Evolutionary conservation across 2,888 invertebrate genomes (phyloP), one percentile per base, ranked within the genome.

Genomic region (Drosophila lacicola): DNA sequence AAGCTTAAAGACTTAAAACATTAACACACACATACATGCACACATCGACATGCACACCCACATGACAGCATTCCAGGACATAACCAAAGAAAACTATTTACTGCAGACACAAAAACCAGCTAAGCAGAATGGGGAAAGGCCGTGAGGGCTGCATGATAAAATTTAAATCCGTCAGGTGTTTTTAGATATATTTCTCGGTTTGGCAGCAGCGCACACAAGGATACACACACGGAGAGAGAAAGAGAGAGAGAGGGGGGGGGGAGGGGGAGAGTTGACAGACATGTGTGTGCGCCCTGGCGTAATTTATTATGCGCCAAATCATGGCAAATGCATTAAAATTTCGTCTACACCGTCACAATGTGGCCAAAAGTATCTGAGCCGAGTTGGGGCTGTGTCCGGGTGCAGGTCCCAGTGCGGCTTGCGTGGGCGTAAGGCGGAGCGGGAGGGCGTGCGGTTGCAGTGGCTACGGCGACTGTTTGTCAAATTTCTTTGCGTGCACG

Each of bases 281-380:
- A 39, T 50, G 25, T 45, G 50, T 37, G 33, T 57, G 58, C 45
- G 25, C 64, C 58, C 53, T 57, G 61, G 34, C 53, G 72, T 83
- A 80, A 83, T 81, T 83, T 81, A 81, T 81, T 81, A 81, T 81
- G 80, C 80, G 80, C 84, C 80, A 81, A 81, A 81, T 81, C 80
- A 81, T 83, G 80, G 80, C 74, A 78, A 81, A 81, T 81, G 80
- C 80, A 81, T 81, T 81, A 83, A 72, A 81, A 81, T 83, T 82
- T 76, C 83, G 81, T 81, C 80, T 81, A 71, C 82, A 70, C 58
- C 70, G 63, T 68, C 66, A 61, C 51, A 70, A 69, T 78, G 80
- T 83, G 83, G 81, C 83, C 80, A 77, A 80, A 82, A 70, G 70
- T 70, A 78, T 78, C 77, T 60, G 70, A 74, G 61, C 51, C 68